Base-by-base conservation (phyloP, 2,797 vertebrate genomes). In the Threskiornis aethiopicus region DNA sequence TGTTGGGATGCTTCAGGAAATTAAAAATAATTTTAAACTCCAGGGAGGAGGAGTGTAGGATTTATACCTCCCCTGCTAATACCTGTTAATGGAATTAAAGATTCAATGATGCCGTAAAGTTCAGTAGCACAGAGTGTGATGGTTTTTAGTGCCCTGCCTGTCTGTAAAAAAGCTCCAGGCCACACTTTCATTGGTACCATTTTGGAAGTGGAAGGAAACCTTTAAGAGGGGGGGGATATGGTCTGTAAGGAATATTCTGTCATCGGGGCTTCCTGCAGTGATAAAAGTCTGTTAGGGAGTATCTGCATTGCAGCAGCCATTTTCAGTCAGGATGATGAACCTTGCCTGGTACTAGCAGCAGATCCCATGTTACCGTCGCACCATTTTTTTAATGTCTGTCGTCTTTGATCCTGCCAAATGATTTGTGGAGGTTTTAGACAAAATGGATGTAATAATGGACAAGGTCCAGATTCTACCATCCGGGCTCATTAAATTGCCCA, bases 101-200 rank as follows among this genome's bases (percentile, higher is more conserved):
- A 17, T 41, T 77, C n/a, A 35, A 0, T 17, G n/a, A 13, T 35
- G 16, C 22, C 3, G 1, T 46, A 33, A 54, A 16, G 33, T 59
- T 66, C 21, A 6, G 22, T 66, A 71, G 24, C 21, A 62, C 44
- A 22, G 51, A 57, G 22, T 8, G 4, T 46, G 80, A n/a, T 65
- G 22, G 7, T 28, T 81, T 89, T 65, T 46, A 78, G 42, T 77
- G 37, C 7, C 13, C 14, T 3, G 10, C 41, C 22, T 67, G 15
- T 51, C 11, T n/a, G 15, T 46, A 42, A 67, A 47, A 90, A 58
- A 41, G 3, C 19, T 39, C 11, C 25, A 58, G 61, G 29, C 11
- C 33, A 37, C 6, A 6, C 37, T 62, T 87, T 4, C 8, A 31
- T 41, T 42, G 41, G 28, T 41, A 62, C 28, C 28, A 42, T 55